Evolutionary conservation across 1,140 invertebrate species (phyloP).

Genomic region (Habropoda laboriosa): DNA sequence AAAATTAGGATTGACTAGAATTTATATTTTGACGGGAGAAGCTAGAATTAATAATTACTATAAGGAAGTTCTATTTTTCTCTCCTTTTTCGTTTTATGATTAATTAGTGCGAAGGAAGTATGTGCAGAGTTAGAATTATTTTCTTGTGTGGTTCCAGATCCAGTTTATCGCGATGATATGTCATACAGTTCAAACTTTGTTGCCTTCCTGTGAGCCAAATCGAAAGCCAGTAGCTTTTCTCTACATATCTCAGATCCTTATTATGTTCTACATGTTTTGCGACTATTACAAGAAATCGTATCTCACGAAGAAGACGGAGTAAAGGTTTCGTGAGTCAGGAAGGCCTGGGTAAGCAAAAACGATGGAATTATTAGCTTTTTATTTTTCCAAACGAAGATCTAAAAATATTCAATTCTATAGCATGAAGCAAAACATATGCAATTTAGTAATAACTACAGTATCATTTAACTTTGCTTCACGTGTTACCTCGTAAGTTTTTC

Average conservation of each 20-base stretch:
- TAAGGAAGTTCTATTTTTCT: too few species aligned
- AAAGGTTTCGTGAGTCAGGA: neutral
- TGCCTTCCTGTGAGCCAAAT: conserved; percentile 83
- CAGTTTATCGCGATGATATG: conserved; percentile 86
- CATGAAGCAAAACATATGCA: too few species aligned
- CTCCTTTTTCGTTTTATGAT: too few species aligned
- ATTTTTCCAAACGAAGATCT: too few species aligned
- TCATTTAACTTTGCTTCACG: too few species aligned
- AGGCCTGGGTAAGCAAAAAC: neutral
- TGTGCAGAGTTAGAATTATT: neutral
- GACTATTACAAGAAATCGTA: conserved; percentile 86
- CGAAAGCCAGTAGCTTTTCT: conserved; percentile 79
- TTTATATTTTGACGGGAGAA: too few species aligned
- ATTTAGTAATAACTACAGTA: too few species aligned
- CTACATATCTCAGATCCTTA: conserved; percentile 84
- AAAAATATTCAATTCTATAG: too few species aligned
- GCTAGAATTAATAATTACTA: too few species aligned
- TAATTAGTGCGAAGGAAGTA: neutral
- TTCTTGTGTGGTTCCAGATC: conserved; percentile 81
- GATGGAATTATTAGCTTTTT: neutral
- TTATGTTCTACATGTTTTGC: conserved; percentile 88
- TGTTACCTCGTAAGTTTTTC: too few species aligned
- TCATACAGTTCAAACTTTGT: conserved; percentile 82
- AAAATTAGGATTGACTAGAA: too few species aligned
- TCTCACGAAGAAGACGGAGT: conserved; percentile 70